phyloP scores from a whole-genome alignment of 1,140 invertebrate species.

The Campodea augens region DNA sequence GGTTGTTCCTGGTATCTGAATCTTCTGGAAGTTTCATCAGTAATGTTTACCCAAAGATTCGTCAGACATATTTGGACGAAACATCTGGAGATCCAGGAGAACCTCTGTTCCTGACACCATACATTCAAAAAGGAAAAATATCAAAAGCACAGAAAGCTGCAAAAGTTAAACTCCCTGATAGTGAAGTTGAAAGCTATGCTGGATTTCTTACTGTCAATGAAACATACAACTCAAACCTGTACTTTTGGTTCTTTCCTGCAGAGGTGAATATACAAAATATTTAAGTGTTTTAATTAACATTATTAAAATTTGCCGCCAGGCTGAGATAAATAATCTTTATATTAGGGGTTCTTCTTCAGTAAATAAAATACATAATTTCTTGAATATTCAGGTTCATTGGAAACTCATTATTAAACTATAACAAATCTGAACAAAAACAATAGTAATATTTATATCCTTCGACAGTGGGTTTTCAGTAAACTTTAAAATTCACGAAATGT shows the following conservation, averaged over 20 bases:
- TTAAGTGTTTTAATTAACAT: no score
- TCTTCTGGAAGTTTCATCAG: background rate
- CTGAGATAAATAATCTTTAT: no score
- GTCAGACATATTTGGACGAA: conserved; percentile 8
- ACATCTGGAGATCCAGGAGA: conserved; percentile 25
- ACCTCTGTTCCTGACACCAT: conserved; percentile 30
- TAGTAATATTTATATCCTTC: no score
- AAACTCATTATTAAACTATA: no score
- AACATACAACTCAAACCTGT: conserved; percentile 26
- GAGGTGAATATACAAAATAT: conserved; percentile 23
- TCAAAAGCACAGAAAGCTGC: conserved; percentile 21
- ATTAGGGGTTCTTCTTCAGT: no score
- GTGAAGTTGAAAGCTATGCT: conserved; percentile 18
- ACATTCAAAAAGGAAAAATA: conserved; percentile 29
- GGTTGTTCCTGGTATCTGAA: no score
- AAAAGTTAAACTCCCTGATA: conserved; percentile 9
- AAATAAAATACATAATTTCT: no score
- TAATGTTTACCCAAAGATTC: conserved; percentile 17
- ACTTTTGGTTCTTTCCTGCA: conserved; percentile 32
- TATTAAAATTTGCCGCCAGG: no score
- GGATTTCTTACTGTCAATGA: conserved; percentile 29
- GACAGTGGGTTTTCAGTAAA: no score
- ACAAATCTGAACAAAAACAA: no score
- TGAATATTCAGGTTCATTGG: no score
- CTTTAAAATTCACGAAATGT: no score